Evolutionary conservation across 2,797 vertebrate genomes (phyloP), one percentile per base, ranked within the genome.

Genomic region (Pterois miles): DNA sequence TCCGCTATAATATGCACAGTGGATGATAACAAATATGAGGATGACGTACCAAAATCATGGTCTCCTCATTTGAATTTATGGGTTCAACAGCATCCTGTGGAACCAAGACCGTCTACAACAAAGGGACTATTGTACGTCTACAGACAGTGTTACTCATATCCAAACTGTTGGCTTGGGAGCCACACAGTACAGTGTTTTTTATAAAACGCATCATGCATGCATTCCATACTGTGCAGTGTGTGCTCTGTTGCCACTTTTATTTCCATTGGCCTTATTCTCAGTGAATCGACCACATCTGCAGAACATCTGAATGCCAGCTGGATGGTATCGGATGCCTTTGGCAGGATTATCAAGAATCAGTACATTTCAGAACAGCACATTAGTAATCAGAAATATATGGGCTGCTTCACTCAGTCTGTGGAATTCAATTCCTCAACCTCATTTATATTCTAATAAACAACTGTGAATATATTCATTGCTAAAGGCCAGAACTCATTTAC

Each of bases 271-370:
- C 63, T 76, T 89, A 52, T 74, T 74, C 82, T 73, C 27, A 22
- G 62, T 70, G 80, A 85, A 83, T 74, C 38, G 6, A 69, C 59
- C 12, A 54, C 85, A 90, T 91, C 87, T 87, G 85, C 58, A 72
- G n/a, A 84, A 76, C 90, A 91, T 86, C 69, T 91, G 87, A 86
- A 74, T 81, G 78, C 88, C 91, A 91, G 87, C 89, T 92, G 89
- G 83, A 87, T 84, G 83, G 38, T 57, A 74, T 64, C 10, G 53
- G 65, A 69, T 6, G 84, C 81, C 74, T 79, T 87, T 84, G 83
- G 87, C 88, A 50, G 78, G 79, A 90, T 87, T 77, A 89, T 83
- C 10, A 23, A 78, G 70, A 88, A 86, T 80, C 67, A 69, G 71
- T 54, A 70, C 66, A 4, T 78, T 86, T 77, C 12, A 1, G 74